A percentile compares a stretch with the other conserved stretches of the same genome.
These are phyloP conservation scores for Lindbergichthys nudifrons DNA, from an alignment of 2,797 vertebrate genomes.

Conservation along the genomic window DNA sequence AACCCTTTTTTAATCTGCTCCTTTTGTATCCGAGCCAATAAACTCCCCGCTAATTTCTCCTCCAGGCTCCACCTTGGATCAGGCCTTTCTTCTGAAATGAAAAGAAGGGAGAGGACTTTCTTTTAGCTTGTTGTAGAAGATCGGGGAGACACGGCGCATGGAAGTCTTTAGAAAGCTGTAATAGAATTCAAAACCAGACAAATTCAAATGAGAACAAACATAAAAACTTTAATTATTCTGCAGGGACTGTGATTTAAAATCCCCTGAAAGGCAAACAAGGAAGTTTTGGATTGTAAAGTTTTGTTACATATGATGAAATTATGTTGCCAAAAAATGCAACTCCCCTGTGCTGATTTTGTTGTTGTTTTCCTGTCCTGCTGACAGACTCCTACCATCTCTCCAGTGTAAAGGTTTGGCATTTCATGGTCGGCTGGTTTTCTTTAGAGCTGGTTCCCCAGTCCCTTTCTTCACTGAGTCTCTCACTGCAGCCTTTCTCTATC, in stretches of 20 bases:
- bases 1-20: conserved; percentile 74
- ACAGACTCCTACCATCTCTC: conserved; percentile 63
- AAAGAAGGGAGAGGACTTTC: conserved; percentile 56
- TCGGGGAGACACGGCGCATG: conserved; percentile 20
- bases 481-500: conserved; percentile 76
- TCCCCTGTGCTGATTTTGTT: conserved; percentile 46
- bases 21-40: conserved; percentile 76
- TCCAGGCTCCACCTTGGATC: conserved; percentile 58
- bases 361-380: conserved; percentile 38
- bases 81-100: conserved; percentile 51
- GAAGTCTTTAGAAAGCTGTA: conserved; percentile 47
- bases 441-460: conserved; percentile 64
- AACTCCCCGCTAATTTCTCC: conserved; percentile 73
- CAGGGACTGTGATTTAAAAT: conserved; percentile 29
- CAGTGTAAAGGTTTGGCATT: conserved; percentile 77
- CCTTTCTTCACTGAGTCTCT: conserved; percentile 70
- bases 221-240: conserved; percentile 49
- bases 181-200: conserved; percentile 47
- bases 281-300: conserved; percentile 50
- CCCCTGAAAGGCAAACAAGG: conserved; percentile 48
- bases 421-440: conserved; percentile 74
- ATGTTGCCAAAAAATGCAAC: conserved; percentile 59
- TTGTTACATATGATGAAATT: conserved; percentile 65
- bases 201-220: conserved; percentile 53
- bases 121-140: conserved; percentile 27